Evolutionary conservation across 2,113 vertebrate species (phyloP).

Genomic region (human): DNA sequence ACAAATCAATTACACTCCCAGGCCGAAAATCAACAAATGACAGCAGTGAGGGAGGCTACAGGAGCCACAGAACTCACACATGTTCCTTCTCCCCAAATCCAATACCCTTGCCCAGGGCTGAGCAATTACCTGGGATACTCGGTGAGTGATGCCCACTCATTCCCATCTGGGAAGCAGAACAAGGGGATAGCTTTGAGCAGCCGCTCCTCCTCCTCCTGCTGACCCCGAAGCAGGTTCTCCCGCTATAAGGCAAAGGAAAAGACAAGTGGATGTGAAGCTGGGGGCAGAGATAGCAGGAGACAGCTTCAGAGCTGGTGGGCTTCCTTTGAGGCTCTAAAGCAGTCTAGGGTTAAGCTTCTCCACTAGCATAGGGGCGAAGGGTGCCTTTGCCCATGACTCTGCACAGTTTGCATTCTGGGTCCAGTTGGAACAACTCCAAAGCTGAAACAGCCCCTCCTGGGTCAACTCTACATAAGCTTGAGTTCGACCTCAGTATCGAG

Average conservation of each 20-base stretch:
- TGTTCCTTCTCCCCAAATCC: neutral
- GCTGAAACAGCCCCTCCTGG: neutral
- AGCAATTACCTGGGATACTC: constrained; percentile 91
- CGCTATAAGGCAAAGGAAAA: constrained; percentile 80
- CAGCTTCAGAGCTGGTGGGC: neutral
- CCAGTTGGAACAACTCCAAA: neutral
- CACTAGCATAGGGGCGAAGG: neutral
- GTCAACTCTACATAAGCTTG: neutral
- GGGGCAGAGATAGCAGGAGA: neutral
- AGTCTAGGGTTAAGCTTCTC: neutral
- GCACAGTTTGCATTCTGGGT: neutral
- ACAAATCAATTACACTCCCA: neutral
- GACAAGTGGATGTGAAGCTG: neutral
- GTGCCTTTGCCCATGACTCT: neutral
- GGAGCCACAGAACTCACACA: too few species aligned
- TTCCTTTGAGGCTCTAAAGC: neutral
- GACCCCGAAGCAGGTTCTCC: constrained; percentile 91
- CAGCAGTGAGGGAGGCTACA: neutral
- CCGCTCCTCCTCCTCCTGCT: constrained; percentile 95
- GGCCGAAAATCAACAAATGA: neutral
- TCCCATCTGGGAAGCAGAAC: constrained; percentile 96
- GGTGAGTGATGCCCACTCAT: constrained; percentile 90
- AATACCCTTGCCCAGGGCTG: too few species aligned
- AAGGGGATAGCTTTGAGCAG: constrained; percentile 93
- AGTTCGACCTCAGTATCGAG: neutral